Base-by-base conservation (phyloP, 2,888 invertebrate species). In the Rotaria magnacalcarata region DNA sequence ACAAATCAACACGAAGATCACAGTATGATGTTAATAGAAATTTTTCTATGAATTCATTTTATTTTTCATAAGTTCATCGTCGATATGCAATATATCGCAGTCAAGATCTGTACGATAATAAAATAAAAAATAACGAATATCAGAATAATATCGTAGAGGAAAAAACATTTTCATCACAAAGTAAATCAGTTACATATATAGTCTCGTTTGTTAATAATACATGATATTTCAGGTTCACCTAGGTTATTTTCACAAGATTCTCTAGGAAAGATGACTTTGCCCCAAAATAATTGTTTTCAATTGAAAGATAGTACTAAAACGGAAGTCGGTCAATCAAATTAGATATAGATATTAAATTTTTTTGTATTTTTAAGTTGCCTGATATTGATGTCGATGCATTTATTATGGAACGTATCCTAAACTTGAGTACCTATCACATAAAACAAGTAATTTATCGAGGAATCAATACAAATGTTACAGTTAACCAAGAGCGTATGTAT, bases 341-440 rank as follows among this genome's bases (percentile, higher is more conserved):
- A 80, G 11, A n/a, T 27, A 34, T 34, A 27, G 4, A 5, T 11
- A 89, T 89, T 34, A 16, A 1, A 14, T 27, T n/a, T 85, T n/a
- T 54, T 58, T 21, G 14, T 21, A 50, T 50, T 41, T 86, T 56
- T 14, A 58, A 87, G 87, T 86, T 85, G 14, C 84, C 58, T 16
- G 58, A 41, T 19, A 56, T 87, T 24, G 58, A 56, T 47, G 52
- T 86, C 14, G 54, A 74, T 34, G 43, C 87, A 47, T 90, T 91
- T 87, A 88, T 90, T 10, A 90, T 91, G 90, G 91, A 91, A 87
- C 87, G 91, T 86, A 90, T 89, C 7, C 88, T 91, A 41, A 90
- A 91, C 87, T 88, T 91, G 84, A 91, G 91, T 88, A 89, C 90
- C 10, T 91, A 90, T 87, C 91, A 91, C 87, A 88, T 89, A 16